Conservation (phyloP, 2,113 vertebrate species). For the Myocastor coypus region DNA sequence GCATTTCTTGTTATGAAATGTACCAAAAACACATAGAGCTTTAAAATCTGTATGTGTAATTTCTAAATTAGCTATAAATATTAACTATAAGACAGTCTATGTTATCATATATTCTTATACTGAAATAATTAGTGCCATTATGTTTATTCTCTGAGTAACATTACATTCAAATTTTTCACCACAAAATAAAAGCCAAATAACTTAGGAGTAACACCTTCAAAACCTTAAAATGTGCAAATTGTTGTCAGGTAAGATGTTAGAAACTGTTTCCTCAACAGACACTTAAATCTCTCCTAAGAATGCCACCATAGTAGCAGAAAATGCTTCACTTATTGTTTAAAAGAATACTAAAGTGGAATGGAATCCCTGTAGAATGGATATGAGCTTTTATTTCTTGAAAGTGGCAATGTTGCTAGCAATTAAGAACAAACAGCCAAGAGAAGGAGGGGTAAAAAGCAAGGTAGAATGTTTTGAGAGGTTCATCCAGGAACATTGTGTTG, state of each 20-base stretch:
- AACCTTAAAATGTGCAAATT: conserved; percentile 35
- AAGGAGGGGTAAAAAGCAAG: background rate
- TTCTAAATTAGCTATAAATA: conserved; percentile 26
- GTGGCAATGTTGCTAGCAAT: conserved; percentile 61
- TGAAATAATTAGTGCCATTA: background rate
- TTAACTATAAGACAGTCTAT: background rate
- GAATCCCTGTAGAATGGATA: conserved; percentile 54
- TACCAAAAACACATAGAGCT: background rate
- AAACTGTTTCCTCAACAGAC: conserved; percentile 30
- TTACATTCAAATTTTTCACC: background rate
- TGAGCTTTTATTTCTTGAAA: conserved; percentile 65
- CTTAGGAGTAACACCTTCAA: background rate
- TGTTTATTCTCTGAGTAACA: conserved; percentile 10
- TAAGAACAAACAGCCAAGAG: conserved; percentile 62
- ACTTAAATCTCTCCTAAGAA: conserved; percentile 22
- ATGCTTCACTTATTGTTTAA: conserved; percentile 41
- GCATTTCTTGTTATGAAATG: conserved; percentile 21
- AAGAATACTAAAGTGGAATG: conserved; percentile 41
- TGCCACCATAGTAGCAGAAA: conserved; percentile 1
- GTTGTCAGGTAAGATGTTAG: background rate
- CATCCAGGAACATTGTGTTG: conserved; percentile 7
- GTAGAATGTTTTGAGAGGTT: conserved; percentile 64
- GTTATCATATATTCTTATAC: background rate
- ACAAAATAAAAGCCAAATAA: background rate
- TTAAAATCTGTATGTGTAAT: conserved; percentile 24